Evolutionary conservation across 2,113 vertebrate genomes (phyloP), one percentile per base, ranked within the genome.

Genomic region (Lanius ludovicianus): DNA sequence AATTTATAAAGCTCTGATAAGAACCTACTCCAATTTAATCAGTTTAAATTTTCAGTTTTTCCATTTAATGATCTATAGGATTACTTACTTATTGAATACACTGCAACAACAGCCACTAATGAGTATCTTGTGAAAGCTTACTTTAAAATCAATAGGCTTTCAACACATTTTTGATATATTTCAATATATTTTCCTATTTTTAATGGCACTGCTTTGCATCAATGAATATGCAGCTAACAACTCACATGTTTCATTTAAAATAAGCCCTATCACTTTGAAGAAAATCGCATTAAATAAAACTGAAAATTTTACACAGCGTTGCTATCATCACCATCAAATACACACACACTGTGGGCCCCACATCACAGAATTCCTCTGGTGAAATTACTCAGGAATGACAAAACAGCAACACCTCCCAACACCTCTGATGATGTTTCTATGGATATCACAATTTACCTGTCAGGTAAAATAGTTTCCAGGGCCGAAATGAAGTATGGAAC

Each of bases 401-500:
- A 39, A 77, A 80, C 27, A 87, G 16, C 81, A 62, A 86, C 42
- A 80, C 30, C 30, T 78, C 60, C 69, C 90, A 73, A 73, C 62
- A 41, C 42, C 73, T 84, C 86, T 84, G 62, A 42, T 41, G 6
- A 65, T 24, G 30, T 49, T 75, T 80, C 81, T 3, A 95, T 8
- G 69, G 53, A 90, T 89, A 97, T 30, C 71, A 73, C 22, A 93
- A 86, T 95, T 98, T 98, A 99, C 99, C 99, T 99, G 98, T 99
- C 99, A 89, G 99, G 99, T 87, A 99, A 98, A 96, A 99, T 99
- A 77, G 98, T 99, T 97, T 99, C 99, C 93, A 99, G 98, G 90
- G 99, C 99, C 60, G 99, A 99, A 97, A 99, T 99, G 98, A 99
- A 99, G 97, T 99, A 99, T 75, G 99, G 99, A 97, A 99, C 99